Evolutionary conservation across 2,113 vertebrate species (phyloP).

Genomic region (Gymnocephalus cernua): DNA sequence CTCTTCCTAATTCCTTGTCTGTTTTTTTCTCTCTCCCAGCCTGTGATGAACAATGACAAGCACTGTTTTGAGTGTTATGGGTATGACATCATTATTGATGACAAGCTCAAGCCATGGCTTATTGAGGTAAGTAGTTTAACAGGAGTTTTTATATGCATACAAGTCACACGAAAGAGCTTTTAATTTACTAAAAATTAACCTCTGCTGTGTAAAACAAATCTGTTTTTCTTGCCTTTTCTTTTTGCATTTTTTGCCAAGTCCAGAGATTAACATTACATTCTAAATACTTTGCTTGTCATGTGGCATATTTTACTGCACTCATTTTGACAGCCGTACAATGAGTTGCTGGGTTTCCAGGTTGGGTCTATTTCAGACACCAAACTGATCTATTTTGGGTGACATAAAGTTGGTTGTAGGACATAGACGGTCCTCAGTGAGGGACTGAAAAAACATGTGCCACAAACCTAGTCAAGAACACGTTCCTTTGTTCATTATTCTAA

Average conservation of each 20-base stretch:
- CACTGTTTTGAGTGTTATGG: slow-evolving; percentile 99
- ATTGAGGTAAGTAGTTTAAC: slow-evolving; percentile 90
- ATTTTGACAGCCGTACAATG: slow-evolving; percentile 31
- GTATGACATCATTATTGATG: slow-evolving; percentile 99
- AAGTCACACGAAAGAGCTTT: background rate
- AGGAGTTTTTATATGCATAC: background rate
- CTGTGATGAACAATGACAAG: slow-evolving; percentile 99
- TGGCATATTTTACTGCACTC: slow-evolving; percentile 16
- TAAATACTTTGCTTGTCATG: background rate
- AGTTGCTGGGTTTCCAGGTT: slow-evolving; percentile 67
- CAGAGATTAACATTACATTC: slow-evolving; percentile 3
- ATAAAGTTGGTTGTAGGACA: slow-evolving; percentile 40
- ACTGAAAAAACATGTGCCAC: slow-evolving; percentile 37
- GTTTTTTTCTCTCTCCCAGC: slow-evolving; percentile 76
- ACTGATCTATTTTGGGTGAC: slow-evolving; percentile 56
- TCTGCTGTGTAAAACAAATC: background rate
- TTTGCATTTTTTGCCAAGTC: slow-evolving; percentile 1
- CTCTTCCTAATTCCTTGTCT: background rate
- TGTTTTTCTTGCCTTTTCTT: background rate
- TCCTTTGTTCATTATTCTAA: slow-evolving; percentile 9
- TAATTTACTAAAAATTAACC: too few species aligned
- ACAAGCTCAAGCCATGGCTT: slow-evolving; percentile 97
- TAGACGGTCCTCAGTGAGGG: slow-evolving; percentile 35
- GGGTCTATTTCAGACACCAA: slow-evolving; percentile 65
- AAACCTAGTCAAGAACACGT: slow-evolving; percentile 30